A percentile compares a stretch with the other conserved stretches of the same genome.
phyloP scores from a whole-genome alignment of 2,888 invertebrate genomes.

The Isotomurus palustris region DNA sequence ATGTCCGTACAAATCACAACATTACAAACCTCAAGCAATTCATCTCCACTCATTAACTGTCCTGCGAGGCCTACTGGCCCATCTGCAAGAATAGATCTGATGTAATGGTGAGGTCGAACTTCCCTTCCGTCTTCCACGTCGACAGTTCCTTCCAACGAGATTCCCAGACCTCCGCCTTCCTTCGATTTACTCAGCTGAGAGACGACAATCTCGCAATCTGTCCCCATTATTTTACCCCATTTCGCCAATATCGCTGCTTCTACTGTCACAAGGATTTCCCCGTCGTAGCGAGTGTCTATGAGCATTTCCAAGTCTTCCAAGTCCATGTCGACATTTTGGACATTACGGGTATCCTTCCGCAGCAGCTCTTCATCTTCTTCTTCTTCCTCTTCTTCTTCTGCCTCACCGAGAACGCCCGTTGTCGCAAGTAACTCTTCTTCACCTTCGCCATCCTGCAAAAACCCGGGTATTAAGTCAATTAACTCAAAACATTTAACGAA shows the following conservation, averaged over 20 bases:
- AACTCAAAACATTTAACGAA: no score
- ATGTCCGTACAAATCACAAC: background rate
- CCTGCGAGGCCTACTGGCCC: constrained; percentile 94
- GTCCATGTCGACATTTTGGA: constrained; percentile 61
- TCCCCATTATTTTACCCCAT: constrained; percentile 73
- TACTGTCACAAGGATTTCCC: constrained; percentile 66
- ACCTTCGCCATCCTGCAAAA: constrained; percentile 58
- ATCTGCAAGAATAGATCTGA: constrained; percentile 95
- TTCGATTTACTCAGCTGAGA: constrained; percentile 88
- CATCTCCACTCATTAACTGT: constrained; percentile 86
- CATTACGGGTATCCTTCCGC: constrained; percentile 16
- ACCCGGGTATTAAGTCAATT: no score
- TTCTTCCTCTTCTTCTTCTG: constrained; percentile 33
- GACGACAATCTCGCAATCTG: constrained; percentile 80
- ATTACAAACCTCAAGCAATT: constrained; percentile 66
- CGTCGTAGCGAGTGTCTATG: constrained; percentile 52
- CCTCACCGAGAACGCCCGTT: constrained; percentile 31
- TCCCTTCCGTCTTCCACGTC: constrained; percentile 97
- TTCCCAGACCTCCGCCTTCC: constrained; percentile 89
- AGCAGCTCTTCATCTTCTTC: constrained; percentile 32
- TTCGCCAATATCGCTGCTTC: constrained; percentile 69
- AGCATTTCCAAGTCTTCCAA: constrained; percentile 60
- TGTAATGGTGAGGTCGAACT: constrained; percentile 88
- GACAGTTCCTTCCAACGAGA: constrained; percentile 95
- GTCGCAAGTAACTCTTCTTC: constrained; percentile 36